Percentiles rank a stretch among this genome's conserved stretches.
phyloP scores from a whole-genome alignment of 30 jellyfish, hydroid and myxozoan genomes.

The Cassiopea andromeda region DNA sequence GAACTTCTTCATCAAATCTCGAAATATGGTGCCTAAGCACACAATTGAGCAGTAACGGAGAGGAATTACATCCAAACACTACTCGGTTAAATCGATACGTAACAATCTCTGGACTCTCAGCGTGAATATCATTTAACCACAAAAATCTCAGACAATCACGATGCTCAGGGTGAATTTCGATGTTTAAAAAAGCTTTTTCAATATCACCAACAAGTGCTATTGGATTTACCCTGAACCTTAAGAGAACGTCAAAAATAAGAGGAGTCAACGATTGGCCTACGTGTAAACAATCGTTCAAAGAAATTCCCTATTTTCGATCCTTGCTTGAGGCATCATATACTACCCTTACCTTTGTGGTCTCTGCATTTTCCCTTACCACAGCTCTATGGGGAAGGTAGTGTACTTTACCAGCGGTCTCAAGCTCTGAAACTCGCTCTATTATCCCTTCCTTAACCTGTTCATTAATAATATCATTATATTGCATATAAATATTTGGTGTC shows the following conservation, averaged over 20 bases:
- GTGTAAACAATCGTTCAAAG: slow-evolving; percentile 56
- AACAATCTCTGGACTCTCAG: slow-evolving; percentile 33
- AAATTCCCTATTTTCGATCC: slow-evolving; percentile 41
- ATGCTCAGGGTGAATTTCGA: slow-evolving; percentile 36
- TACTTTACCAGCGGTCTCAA: slow-evolving; percentile 32
- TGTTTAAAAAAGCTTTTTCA: slow-evolving; percentile 52
- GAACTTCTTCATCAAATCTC: slow-evolving; percentile 49
- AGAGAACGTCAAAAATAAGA: slow-evolving; percentile 40
- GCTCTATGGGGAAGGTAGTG: slow-evolving; percentile 56
- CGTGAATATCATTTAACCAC: slow-evolving; percentile 55
- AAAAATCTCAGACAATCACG: slow-evolving; percentile 62
- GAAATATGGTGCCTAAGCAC: slow-evolving; percentile 52
- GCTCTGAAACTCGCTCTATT: slow-evolving; percentile 62
- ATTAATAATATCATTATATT: slow-evolving; percentile 43
- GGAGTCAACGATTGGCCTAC: slow-evolving; percentile 63
- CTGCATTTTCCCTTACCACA: slow-evolving; percentile 53
- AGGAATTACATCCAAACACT: slow-evolving; percentile 41
- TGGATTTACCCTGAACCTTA: slow-evolving; percentile 33
- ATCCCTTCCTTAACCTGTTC: slow-evolving; percentile 55
- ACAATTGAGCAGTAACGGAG: slow-evolving; percentile 52
- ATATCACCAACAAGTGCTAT: slow-evolving; percentile 39
- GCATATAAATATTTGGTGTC: slow-evolving; percentile 34
- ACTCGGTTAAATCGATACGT: slow-evolving; percentile 30
- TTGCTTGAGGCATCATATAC: slow-evolving; percentile 62
- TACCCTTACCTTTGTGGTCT: slow-evolving; percentile 59